These are phyloP conservation scores for Podarcis cretensis DNA, from an alignment of 2,113 vertebrate species.

Conservation along the genomic window DNA sequence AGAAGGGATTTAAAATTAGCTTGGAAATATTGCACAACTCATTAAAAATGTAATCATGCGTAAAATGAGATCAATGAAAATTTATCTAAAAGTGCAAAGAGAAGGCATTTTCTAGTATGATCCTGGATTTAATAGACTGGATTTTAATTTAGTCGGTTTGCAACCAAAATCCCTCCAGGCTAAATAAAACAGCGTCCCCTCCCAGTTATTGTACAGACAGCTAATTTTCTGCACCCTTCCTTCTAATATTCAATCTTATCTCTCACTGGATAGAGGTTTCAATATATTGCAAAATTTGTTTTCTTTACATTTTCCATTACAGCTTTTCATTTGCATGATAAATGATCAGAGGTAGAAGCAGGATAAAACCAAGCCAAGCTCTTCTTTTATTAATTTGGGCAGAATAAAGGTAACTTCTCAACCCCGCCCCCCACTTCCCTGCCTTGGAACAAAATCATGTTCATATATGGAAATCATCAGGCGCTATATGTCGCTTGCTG, in stretches of 20 bases:
- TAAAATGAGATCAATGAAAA: conserved; percentile 97
- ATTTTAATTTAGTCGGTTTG: conserved; percentile 93
- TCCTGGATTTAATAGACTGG: conserved; percentile 91
- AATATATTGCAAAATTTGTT: conserved; percentile 83
- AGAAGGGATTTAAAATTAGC: conserved; percentile 87
- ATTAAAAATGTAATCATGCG: conserved; percentile 97
- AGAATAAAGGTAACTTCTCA: conserved; percentile 76
- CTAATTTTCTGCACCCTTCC: conserved; percentile 85
- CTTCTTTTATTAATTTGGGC: conserved; percentile 83
- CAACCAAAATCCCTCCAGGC: conserved; percentile 88
- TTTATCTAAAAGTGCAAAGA: conserved; percentile 90
- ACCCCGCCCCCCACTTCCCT: conserved; percentile 36
- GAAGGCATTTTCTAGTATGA: conserved; percentile 87
- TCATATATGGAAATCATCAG: conserved; percentile 41
- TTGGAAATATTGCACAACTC: conserved; percentile 89
- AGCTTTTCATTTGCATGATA: conserved; percentile 87
- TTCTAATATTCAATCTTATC: conserved; percentile 86
- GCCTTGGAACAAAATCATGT: conserved; percentile 32
- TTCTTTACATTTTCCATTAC: conserved; percentile 84
- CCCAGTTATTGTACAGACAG: conserved; percentile 85
- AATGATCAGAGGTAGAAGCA: conserved; percentile 79
- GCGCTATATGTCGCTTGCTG: conserved; percentile 9
- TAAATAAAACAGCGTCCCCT: conserved; percentile 85
- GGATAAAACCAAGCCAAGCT: conserved; percentile 75
- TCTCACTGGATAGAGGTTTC: conserved; percentile 78